Evolutionary conservation across 2,113 vertebrate genomes (phyloP).

Genomic region (Gallinago media): DNA sequence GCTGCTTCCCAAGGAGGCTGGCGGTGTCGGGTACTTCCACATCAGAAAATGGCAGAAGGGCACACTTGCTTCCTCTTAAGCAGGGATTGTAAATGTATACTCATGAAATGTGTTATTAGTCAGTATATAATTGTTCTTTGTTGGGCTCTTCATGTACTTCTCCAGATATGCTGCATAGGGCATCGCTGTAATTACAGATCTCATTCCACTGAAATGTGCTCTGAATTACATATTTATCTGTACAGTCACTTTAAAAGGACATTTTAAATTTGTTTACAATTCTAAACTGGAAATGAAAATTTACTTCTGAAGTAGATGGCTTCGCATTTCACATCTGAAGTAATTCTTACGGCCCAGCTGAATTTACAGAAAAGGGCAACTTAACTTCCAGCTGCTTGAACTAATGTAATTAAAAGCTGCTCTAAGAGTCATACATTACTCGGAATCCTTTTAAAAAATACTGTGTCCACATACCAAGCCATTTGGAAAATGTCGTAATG

Average conservation of each 20-base stretch:
- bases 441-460: background rate
- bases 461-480: background rate
- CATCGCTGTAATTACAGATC: fast-evolving
- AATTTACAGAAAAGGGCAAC: background rate
- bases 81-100: background rate
- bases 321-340: background rate
- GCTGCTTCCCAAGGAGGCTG: conserved; percentile 29
- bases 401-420: background rate
- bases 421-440: background rate
- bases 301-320: background rate
- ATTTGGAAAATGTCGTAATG: background rate
- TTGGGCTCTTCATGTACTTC: background rate
- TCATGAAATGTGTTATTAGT: conserved; percentile 14
- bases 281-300: background rate
- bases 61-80: background rate
- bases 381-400: background rate
- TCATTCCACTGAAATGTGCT: background rate
- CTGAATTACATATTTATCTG: background rate
- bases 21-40: background rate
- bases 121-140: conserved; percentile 15
- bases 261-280: background rate
- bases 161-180: fast-evolving
- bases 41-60: background rate
- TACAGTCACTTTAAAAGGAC: background rate
- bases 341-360: background rate